Evolutionary conservation across 2,797 vertebrate species (phyloP).

Genomic region (Cynodonichthys magdalenae): DNA sequence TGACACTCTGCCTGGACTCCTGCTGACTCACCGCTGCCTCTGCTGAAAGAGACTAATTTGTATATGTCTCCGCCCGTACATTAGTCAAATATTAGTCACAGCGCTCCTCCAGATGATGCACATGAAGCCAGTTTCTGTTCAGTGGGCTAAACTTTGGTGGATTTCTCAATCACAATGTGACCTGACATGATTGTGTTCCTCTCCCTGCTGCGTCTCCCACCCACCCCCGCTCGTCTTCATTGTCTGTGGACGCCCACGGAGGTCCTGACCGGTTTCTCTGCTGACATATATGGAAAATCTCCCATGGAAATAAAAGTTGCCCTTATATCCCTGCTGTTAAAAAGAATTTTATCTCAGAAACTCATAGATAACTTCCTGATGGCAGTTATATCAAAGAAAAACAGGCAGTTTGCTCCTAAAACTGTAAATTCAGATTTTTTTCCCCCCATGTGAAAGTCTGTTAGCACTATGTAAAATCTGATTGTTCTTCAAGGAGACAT

Average conservation of each 20-base stretch:
- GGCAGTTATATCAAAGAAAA: neutral
- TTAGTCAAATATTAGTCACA: constrained; percentile 81
- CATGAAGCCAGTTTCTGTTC: constrained; percentile 49
- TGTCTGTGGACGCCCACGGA: constrained; percentile 33
- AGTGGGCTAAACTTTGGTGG: constrained; percentile 27
- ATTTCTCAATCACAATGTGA: constrained; percentile 47
- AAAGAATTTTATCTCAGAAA: constrained; percentile 7
- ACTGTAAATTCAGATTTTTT: neutral
- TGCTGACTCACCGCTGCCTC: constrained; percentile 70
- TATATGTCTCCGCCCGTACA: constrained; percentile 37
- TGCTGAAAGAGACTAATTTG: constrained; percentile 40
- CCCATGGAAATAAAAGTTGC: constrained; percentile 3
- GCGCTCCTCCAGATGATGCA: constrained; percentile 38
- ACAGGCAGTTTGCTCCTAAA: neutral
- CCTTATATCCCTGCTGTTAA: neutral
- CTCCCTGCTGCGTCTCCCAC: constrained; percentile 10
- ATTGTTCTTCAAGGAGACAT: too few relatives aligned
- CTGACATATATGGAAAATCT: constrained; percentile 16
- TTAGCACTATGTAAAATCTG: too few relatives aligned
- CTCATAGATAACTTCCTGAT: constrained; percentile 7
- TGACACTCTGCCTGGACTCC: constrained; percentile 45
- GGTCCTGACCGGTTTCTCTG: constrained; percentile 18
- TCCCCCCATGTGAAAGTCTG: neutral
- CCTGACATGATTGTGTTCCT: constrained; percentile 36
- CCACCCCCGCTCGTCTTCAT: constrained; percentile 4